These are phyloP conservation scores for Hydropsyche betteni DNA, from an alignment of 2,888 invertebrate species.

Conservation along the genomic window DNA sequence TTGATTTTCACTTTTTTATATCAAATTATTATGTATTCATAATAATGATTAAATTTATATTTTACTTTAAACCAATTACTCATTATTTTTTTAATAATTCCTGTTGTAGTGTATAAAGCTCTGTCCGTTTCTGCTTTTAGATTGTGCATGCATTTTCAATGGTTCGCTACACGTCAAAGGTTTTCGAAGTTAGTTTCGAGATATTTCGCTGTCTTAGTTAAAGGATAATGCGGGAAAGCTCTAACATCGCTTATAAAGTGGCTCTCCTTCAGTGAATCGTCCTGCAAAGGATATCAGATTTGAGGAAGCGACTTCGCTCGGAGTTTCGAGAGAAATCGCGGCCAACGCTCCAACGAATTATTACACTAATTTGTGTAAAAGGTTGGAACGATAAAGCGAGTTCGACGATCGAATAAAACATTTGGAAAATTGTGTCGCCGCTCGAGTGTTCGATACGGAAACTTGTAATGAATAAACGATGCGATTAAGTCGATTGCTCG, in stretches of 20 bases:
- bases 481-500: constrained; percentile 11
- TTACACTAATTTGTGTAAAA: too few relatives aligned
- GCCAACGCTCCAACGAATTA: too few relatives aligned
- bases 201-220: neutral
- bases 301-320: too few relatives aligned
- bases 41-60: too few relatives aligned
- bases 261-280: too few relatives aligned
- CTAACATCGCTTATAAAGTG: neutral
- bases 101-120: neutral
- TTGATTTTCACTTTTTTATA: too few relatives aligned
- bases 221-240: neutral
- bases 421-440: constrained; percentile 20
- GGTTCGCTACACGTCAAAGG: constrained; percentile 30
- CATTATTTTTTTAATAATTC: too few relatives aligned
- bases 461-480: constrained; percentile 1
- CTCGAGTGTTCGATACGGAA: neutral
- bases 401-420: neutral
- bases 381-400: neutral
- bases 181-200: constrained; percentile 12
- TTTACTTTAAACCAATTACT: too few relatives aligned
- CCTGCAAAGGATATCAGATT: too few relatives aligned
- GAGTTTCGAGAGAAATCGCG: too few relatives aligned
- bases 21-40: too few relatives aligned
- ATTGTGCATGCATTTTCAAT: constrained; percentile 21
- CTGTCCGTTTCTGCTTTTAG: neutral